phyloP scores from a whole-genome alignment of 1,140 invertebrate species.

The Pachypeltis micranthus region DNA sequence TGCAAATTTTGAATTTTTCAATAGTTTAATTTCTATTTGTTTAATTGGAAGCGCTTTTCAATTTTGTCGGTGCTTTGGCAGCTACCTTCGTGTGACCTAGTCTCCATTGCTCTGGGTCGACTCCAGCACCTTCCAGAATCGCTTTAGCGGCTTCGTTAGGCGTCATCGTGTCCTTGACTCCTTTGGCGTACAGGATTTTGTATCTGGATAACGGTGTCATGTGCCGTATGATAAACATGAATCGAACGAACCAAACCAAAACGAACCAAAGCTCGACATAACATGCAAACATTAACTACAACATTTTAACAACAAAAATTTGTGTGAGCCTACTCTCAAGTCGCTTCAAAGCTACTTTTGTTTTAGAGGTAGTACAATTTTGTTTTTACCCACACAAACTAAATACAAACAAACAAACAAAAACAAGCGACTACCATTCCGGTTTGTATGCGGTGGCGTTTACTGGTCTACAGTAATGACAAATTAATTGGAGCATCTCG shows the following conservation, averaged over 20 bases:
- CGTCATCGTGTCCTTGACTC: conserved; percentile 57
- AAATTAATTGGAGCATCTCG: conserved; percentile 12
- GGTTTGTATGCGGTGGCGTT: conserved; percentile 4
- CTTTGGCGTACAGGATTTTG: conserved; percentile 80
- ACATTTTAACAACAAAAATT: conserved; percentile 1
- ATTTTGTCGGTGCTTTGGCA: too few relatives aligned
- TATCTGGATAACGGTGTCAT: conserved; percentile 49
- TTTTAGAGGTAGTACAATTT: too few relatives aligned
- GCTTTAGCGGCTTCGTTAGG: conserved; percentile 75
- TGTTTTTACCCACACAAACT: conserved; percentile 12
- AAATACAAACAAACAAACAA: conserved; percentile 16
- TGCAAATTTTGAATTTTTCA: too few relatives aligned
- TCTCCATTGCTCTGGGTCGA: conserved; percentile 86
- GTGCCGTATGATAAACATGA: conserved; percentile 6
- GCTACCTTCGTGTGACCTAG: conserved; percentile 91
- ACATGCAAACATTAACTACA: conserved; percentile 15
- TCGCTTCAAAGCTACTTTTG: conserved; percentile 4
- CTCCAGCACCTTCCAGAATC: conserved; percentile 69
- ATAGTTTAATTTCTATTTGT: too few relatives aligned
- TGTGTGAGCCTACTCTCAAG: background rate
- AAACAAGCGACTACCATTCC: conserved; percentile 18
- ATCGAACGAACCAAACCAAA: background rate
- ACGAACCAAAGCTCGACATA: conserved; percentile 16
- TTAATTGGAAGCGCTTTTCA: too few relatives aligned
- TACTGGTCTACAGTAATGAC: background rate